A percentile compares a stretch with the other conserved stretches of the same genome.
Evolutionary conservation across 2,888 invertebrate genomes (phyloP).

Genomic region (Cerastis rubricosa): DNA sequence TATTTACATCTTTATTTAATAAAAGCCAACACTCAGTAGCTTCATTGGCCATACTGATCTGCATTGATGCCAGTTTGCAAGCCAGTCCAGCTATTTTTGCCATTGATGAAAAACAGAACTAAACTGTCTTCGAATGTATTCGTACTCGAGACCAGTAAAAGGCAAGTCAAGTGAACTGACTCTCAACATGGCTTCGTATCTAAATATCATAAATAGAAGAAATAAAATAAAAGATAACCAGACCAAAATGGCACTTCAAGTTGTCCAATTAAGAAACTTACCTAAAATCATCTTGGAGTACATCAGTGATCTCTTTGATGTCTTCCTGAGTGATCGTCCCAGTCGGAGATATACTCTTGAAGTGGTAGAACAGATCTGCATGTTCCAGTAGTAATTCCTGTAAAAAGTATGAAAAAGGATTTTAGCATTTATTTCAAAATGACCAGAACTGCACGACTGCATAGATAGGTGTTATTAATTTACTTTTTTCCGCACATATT

Average conservation of each 20-base stretch:
- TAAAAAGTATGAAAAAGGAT: slow-evolving; percentile 14
- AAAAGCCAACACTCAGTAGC: neutral
- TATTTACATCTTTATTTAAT: no score
- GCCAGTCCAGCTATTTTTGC: neutral
- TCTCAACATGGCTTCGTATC: no score
- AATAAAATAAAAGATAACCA: neutral
- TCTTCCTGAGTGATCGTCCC: slow-evolving; percentile 98
- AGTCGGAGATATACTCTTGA: slow-evolving; percentile 96
- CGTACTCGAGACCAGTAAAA: neutral
- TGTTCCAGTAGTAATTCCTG: slow-evolving; percentile 97
- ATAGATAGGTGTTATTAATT: no score
- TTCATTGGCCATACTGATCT: neutral
- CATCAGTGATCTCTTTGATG: slow-evolving; percentile 97
- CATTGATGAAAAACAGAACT: neutral
- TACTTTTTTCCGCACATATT: no score
- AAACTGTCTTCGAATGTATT: neutral
- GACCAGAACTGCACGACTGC: no score
- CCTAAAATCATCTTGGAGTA: slow-evolving; percentile 97
- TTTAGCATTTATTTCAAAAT: no score
- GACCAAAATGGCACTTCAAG: neutral
- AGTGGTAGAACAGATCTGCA: slow-evolving; percentile 98
- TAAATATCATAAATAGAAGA: neutral
- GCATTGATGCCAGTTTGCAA: neutral
- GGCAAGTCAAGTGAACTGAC: neutral
- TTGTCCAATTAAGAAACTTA: slow-evolving; percentile 17